These are phyloP conservation scores for Melanotaenia pygmaea DNA, from an alignment of 2,797 vertebrate genomes.

Conservation along the genomic window DNA sequence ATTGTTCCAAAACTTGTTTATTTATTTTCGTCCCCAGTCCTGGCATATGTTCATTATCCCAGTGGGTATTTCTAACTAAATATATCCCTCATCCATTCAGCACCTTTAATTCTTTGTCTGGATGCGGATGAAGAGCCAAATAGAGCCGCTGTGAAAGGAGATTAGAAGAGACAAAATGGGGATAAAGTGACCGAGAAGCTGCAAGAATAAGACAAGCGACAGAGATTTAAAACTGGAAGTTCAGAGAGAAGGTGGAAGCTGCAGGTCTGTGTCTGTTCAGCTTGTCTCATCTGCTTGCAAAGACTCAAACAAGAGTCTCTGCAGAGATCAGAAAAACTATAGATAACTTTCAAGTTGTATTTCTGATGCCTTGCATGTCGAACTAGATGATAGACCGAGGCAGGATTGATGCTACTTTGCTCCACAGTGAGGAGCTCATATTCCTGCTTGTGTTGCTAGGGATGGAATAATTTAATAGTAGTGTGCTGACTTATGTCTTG, in stretches of 20 bases:
- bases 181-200: slow-evolving; percentile 40
- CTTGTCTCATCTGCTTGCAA: slow-evolving; percentile 10
- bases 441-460: slow-evolving; percentile 20
- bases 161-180: slow-evolving; percentile 56
- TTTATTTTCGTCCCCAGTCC: not conserved
- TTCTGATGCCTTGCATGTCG: not conserved
- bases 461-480: not conserved
- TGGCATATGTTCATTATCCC: slow-evolving; percentile 23
- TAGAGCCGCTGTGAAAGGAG: slow-evolving; percentile 35
- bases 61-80: slow-evolving; percentile 33
- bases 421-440: slow-evolving; percentile 31
- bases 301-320: slow-evolving; percentile 24
- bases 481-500: slow-evolving; percentile 19
- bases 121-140: slow-evolving; percentile 51
- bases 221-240: slow-evolving; percentile 59
- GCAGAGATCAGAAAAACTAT: slow-evolving; percentile 17
- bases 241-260: slow-evolving; percentile 34
- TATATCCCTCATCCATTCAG: slow-evolving; percentile 39
- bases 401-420: slow-evolving; percentile 23
- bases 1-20: not conserved
- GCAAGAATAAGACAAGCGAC: slow-evolving; percentile 51
- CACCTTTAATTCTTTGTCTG: slow-evolving; percentile 55
- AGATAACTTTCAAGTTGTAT: not conserved
- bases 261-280: slow-evolving; percentile 43
- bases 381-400: not conserved